Conservation (phyloP, 2,113 vertebrate species). For the Caranx melampygus region DNA sequence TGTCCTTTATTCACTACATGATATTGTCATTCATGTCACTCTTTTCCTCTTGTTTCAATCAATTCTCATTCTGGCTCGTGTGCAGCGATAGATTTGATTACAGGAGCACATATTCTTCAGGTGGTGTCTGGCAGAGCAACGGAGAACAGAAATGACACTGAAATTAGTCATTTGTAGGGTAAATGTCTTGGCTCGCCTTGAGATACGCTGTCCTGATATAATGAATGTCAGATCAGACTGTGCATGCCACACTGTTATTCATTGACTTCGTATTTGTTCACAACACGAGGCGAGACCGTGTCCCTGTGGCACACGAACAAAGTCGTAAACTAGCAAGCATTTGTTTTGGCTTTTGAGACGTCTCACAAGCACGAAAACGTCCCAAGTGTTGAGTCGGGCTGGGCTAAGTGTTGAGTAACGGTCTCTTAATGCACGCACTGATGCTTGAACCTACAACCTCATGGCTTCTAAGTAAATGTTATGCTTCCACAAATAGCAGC, state of each 20-base stretch:
- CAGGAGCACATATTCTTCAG: constrained; percentile 28
- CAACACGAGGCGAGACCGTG: neutral
- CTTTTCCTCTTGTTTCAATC: constrained; percentile 22
- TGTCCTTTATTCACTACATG: neutral
- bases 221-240: constrained; percentile 4
- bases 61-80: constrained; percentile 14
- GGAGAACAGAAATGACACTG: constrained; percentile 20
- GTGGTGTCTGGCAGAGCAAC: constrained; percentile 26
- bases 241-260: neutral
- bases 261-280: neutral
- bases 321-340: neutral
- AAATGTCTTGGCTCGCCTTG: constrained; percentile 14
- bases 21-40: constrained; percentile 37
- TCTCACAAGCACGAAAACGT: neutral
- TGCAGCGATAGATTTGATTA: constrained; percentile 22
- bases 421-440: constrained; percentile 31
- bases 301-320: neutral
- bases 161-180: constrained; percentile 3
- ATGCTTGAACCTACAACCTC: constrained; percentile 61
- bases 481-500: constrained; percentile 76
- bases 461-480: constrained; percentile 75
- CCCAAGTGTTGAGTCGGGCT: constrained; percentile 11
- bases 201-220: neutral
- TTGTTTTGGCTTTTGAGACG: neutral
- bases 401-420: constrained; percentile 26